Conservation (phyloP, 1,140 invertebrate genomes). For the Augochlora pura region DNA sequence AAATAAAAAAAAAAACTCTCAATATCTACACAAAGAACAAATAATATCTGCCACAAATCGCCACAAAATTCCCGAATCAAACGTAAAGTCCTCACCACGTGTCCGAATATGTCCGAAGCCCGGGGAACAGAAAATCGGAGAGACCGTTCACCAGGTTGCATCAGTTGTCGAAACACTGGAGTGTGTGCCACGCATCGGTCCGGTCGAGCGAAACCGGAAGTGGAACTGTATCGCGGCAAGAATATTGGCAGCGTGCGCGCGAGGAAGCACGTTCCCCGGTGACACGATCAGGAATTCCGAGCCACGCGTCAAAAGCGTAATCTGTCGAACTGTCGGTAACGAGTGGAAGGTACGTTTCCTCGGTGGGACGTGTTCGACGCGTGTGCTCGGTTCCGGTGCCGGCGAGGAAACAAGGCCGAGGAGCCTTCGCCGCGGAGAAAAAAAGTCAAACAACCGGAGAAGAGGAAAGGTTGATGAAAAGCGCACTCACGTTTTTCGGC, state of each 20-base stretch:
- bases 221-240: constrained; percentile 19
- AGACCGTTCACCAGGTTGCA: no score
- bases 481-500: constrained; percentile 55
- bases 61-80: no score
- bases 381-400: not conserved
- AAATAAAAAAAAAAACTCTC: no score
- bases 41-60: no score
- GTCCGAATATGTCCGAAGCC: no score
- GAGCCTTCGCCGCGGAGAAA: not conserved
- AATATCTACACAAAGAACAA: no score
- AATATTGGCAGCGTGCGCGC: constrained; percentile 9
- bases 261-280: constrained; percentile 33
- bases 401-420: not conserved
- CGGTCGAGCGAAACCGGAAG: constrained; percentile 24
- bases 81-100: no score
- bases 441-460: no score
- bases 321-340: constrained; percentile 37
- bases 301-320: constrained; percentile 21
- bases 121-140: no score
- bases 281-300: constrained; percentile 32
- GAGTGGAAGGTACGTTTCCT: constrained; percentile 30
- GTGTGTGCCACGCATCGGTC: not conserved
- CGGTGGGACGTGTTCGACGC: not conserved
- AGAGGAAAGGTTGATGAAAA: not conserved
- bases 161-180: no score